A percentile compares a stretch with the other conserved stretches of the same genome.
phyloP scores from a whole-genome alignment of 2,797 vertebrate genomes.

The Etheostoma nigrum region DNA sequence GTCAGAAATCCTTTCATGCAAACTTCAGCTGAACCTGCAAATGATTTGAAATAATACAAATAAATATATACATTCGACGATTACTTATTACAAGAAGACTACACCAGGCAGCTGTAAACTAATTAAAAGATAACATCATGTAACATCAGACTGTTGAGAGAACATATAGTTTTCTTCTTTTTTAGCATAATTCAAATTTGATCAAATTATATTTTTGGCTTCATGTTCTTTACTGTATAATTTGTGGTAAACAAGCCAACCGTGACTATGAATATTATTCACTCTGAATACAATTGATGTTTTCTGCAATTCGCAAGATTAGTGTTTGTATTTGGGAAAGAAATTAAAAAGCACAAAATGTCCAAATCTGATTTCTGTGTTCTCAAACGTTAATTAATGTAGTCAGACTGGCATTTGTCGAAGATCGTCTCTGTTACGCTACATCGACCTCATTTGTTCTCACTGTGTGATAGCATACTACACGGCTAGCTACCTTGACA shows the following conservation, averaged over 20 bases:
- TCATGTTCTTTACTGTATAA: not conserved
- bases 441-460: constrained; percentile 61
- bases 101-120: too few species aligned
- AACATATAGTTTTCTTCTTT: not conserved
- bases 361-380: not conserved
- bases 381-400: not conserved
- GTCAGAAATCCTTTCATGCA: constrained; percentile 64
- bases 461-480: constrained; percentile 40
- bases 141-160: not conserved
- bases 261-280: not conserved
- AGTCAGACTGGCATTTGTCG: constrained; percentile 20
- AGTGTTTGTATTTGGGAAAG: not conserved
- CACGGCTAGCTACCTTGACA: constrained; percentile 22
- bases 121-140: not conserved
- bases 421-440: constrained; percentile 44
- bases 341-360: not conserved
- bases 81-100: too few species aligned
- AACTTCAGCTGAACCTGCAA: constrained; percentile 59
- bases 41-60: constrained; percentile 14
- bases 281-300: not conserved
- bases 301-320: not conserved
- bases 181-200: not conserved
- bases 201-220: not conserved
- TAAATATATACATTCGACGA: not conserved
- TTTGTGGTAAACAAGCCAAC: not conserved